These are phyloP conservation scores for Ephialtes manifestator DNA, from an alignment of 2,888 invertebrate species.

Conservation along the genomic window DNA sequence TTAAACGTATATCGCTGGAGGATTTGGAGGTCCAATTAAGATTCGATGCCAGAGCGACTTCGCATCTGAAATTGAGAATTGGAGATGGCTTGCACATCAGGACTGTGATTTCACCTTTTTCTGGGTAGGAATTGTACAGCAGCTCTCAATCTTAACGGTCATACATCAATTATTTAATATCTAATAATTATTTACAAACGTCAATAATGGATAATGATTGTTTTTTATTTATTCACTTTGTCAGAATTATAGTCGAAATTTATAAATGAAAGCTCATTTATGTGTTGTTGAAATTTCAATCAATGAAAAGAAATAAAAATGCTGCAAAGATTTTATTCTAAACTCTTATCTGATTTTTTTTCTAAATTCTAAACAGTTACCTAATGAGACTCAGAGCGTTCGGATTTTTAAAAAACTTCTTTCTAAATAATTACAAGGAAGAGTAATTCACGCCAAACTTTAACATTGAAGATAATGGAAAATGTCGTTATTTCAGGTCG, in stretches of 20 bases:
- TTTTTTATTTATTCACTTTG: background rate
- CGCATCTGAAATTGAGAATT: constrained; percentile 70
- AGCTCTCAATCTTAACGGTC: background rate
- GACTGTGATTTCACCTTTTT: constrained; percentile 61
- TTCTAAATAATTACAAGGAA: too few species aligned
- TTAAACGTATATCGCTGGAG: constrained; percentile 59
- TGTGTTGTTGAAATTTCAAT: background rate
- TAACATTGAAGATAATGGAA: background rate
- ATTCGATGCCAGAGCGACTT: constrained; percentile 70
- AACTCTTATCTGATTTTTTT: too few species aligned
- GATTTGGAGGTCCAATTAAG: constrained; percentile 73
- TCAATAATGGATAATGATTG: background rate
- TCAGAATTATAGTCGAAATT: background rate
- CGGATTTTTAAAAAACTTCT: too few species aligned
- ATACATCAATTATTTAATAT: background rate
- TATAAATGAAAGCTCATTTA: background rate
- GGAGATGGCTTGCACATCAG: constrained; percentile 65
- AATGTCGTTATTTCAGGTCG: constrained; percentile 64
- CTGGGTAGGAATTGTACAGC: constrained; percentile 62
- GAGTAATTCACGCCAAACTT: background rate
- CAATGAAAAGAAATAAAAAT: background rate
- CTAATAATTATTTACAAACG: too few species aligned
- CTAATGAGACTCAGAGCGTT: too few species aligned
- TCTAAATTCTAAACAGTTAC: too few species aligned
- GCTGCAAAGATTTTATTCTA: too few species aligned